Percentiles rank a stretch among this genome's conserved stretches.
Conservation (phyloP, 2,888 invertebrate species). For the Andrena chrysosceles region DNA sequence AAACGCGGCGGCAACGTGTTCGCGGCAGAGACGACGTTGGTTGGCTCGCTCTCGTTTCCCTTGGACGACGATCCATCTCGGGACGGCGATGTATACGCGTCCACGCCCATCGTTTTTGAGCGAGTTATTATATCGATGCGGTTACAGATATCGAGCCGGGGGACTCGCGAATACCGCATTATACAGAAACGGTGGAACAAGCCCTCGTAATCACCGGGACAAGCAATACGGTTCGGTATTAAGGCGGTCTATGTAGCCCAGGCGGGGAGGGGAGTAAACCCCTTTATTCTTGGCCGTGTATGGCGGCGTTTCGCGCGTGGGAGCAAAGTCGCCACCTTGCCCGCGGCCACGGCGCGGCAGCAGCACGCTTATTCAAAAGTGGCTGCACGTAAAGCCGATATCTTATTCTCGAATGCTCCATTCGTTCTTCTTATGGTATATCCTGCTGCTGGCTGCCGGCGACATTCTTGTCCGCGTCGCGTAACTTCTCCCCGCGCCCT, state of each 20-base stretch:
- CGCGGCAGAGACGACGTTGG: not conserved
- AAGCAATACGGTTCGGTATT: slow-evolving; percentile 51
- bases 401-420: slow-evolving; percentile 84
- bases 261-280: slow-evolving; percentile 1
- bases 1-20: slow-evolving; percentile 12
- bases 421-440: slow-evolving; percentile 82
- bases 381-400: slow-evolving; percentile 81
- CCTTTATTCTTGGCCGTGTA: slow-evolving; percentile 46
- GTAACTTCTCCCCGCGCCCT: slow-evolving; percentile 75
- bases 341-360: slow-evolving; percentile 67
- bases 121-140: slow-evolving; percentile 38
- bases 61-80: slow-evolving; percentile 16
- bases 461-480: slow-evolving; percentile 82
- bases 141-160: slow-evolving; percentile 18
- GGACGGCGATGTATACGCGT: slow-evolving; percentile 13
- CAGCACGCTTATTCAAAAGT: slow-evolving; percentile 71
- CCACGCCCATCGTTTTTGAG: slow-evolving; percentile 47
- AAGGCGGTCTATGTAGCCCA: slow-evolving; percentile 24
- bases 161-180: slow-evolving; percentile 13
- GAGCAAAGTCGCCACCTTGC: slow-evolving; percentile 71
- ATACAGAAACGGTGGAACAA: slow-evolving; percentile 25
- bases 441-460: slow-evolving; percentile 74
- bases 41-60: slow-evolving; percentile 33
- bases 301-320: slow-evolving; percentile 61
- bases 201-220: slow-evolving; percentile 28